phyloP scores from a whole-genome alignment of 2,113 vertebrate genomes.

The Naja naja region DNA sequence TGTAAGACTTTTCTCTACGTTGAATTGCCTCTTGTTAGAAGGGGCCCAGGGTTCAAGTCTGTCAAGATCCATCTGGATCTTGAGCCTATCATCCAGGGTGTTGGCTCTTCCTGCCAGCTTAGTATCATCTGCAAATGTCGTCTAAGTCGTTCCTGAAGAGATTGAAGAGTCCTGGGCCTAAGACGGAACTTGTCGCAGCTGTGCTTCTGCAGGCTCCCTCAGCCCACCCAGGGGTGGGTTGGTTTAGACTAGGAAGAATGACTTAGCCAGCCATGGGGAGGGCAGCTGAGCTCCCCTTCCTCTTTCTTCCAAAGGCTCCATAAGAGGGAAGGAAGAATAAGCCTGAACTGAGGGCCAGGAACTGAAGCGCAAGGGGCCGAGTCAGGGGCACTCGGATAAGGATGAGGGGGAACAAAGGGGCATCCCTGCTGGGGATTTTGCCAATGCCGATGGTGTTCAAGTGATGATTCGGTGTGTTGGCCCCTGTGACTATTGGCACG shows the following conservation, averaged over 20 bases:
- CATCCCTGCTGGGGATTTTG: background rate
- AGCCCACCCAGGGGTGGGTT: background rate
- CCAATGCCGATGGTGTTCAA: no score
- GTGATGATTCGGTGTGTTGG: no score
- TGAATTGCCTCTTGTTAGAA: background rate
- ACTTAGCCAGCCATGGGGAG: background rate
- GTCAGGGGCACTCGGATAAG: background rate
- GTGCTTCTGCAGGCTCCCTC: background rate
- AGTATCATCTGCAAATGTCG: background rate
- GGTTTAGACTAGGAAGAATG: no score
- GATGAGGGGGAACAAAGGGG: background rate
- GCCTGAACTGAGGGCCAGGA: background rate
- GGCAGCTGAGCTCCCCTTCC: background rate
- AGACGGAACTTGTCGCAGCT: background rate
- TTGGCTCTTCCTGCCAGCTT: background rate
- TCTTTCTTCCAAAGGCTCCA: background rate
- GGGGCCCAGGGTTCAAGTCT: background rate
- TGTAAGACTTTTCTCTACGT: no score
- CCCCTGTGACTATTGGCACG: no score
- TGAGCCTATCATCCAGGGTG: background rate
- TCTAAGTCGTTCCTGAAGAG: background rate
- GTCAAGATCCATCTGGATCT: background rate
- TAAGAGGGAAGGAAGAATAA: background rate
- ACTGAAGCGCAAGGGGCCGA: background rate
- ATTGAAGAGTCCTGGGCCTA: background rate